A percentile compares a stretch with the other conserved stretches of the same genome.
These are phyloP conservation scores for Ibycter americanus DNA, from an alignment of 2,797 vertebrate genomes.

Conservation along the genomic window DNA sequence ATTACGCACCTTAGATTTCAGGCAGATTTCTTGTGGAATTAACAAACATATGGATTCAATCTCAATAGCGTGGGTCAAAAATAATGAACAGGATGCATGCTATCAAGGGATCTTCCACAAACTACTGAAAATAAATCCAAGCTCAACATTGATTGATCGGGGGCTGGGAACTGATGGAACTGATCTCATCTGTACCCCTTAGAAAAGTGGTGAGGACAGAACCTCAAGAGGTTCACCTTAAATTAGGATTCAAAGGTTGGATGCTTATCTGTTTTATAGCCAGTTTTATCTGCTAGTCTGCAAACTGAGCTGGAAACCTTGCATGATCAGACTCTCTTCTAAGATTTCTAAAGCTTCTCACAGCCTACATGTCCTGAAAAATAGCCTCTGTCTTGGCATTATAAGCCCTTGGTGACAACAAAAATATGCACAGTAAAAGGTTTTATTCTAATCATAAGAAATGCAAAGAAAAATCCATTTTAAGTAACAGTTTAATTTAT, in stretches of 20 bases:
- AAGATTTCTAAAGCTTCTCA: background rate
- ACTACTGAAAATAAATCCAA: constrained; percentile 46
- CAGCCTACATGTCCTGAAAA: background rate
- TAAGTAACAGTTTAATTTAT: background rate
- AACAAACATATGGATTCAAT: constrained; percentile 65
- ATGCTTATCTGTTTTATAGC: background rate
- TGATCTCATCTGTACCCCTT: background rate
- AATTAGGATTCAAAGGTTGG: background rate
- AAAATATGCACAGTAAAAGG: background rate
- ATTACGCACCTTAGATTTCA: constrained; percentile 58
- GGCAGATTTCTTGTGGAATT: constrained; percentile 54
- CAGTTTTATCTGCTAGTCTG: background rate
- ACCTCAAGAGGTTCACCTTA: background rate
- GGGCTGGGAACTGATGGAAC: background rate
- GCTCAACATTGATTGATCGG: constrained; percentile 16
- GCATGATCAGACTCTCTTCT: background rate
- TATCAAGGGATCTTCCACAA: constrained; percentile 12
- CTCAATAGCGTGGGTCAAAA: constrained; percentile 52
- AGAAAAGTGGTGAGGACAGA: constrained; percentile 3
- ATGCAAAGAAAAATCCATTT: background rate
- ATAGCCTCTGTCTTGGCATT: background rate
- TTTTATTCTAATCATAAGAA: background rate
- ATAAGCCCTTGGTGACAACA: background rate
- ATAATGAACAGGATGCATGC: constrained; percentile 10
- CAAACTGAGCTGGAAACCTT: background rate